phyloP scores from a whole-genome alignment of 2,797 vertebrate genomes.

The Macropus fuliginosus region DNA sequence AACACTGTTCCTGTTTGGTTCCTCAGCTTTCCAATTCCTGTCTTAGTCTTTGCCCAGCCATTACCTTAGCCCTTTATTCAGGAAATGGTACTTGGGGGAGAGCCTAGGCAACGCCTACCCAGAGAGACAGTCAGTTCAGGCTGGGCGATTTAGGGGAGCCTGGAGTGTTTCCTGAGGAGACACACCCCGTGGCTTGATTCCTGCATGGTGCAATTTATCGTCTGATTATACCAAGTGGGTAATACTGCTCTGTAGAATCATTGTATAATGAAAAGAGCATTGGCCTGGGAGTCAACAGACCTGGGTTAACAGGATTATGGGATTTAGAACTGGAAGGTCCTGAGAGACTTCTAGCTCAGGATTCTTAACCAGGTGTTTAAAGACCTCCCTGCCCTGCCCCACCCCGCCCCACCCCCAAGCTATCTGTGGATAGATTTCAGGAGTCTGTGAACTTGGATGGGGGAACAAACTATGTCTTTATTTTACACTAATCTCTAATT shows the following conservation, averaged over 20 bases:
- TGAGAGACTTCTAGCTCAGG: neutral
- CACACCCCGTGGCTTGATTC: neutral
- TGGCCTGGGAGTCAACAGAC: neutral
- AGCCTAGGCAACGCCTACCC: neutral
- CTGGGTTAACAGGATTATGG: neutral
- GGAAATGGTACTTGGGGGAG: slow-evolving; percentile 5
- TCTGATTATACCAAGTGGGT: neutral
- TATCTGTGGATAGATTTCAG: neutral
- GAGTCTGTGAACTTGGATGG: neutral
- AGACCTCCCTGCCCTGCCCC: neutral
- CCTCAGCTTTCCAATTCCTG: neutral
- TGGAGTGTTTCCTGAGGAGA: neutral
- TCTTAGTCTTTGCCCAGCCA: neutral
- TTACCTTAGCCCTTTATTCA: neutral
- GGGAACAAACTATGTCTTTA: neutral
- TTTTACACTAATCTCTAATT: neutral
- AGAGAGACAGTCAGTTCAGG: neutral
- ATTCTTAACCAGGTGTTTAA: neutral
- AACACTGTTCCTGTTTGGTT: neutral
- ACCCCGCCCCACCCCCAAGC: neutral
- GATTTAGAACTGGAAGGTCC: neutral
- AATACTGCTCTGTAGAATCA: neutral
- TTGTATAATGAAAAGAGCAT: neutral
- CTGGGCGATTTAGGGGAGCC: neutral
- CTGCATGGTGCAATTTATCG: neutral